phyloP scores from a whole-genome alignment of 2,113 vertebrate genomes.

The Microtus pennsylvanicus region DNA sequence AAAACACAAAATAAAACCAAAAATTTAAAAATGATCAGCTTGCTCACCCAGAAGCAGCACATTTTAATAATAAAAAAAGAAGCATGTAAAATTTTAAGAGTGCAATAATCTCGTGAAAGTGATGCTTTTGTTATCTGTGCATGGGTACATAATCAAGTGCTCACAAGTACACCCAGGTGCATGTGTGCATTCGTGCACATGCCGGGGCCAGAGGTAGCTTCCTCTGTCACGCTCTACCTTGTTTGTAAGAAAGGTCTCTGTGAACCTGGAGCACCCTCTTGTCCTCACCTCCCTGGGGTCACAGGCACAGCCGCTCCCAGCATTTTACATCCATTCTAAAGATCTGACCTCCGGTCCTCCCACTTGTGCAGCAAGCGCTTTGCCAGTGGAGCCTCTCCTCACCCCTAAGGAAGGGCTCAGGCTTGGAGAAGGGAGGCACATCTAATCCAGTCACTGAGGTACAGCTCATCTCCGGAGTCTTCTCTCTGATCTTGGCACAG shows the following conservation, averaged over 20 bases:
- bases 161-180: background rate
- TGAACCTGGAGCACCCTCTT: background rate
- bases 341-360: background rate
- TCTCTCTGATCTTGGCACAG: background rate
- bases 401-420: background rate
- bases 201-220: background rate
- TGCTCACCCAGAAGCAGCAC: background rate
- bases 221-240: background rate
- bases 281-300: too few relatives aligned
- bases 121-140: background rate
- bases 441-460: background rate
- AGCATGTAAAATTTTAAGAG: background rate
- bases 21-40: background rate
- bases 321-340: background rate
- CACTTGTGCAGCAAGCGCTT: too few relatives aligned
- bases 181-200: background rate
- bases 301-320: too few relatives aligned
- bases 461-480: background rate
- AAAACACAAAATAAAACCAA: constrained; percentile 37
- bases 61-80: constrained; percentile 8
- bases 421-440: background rate
- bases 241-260: background rate
- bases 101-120: background rate
- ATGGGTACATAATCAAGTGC: background rate
- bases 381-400: too few relatives aligned